Conservation (phyloP, 2,888 invertebrate species). For the Leptarthrus brevirostris region DNA sequence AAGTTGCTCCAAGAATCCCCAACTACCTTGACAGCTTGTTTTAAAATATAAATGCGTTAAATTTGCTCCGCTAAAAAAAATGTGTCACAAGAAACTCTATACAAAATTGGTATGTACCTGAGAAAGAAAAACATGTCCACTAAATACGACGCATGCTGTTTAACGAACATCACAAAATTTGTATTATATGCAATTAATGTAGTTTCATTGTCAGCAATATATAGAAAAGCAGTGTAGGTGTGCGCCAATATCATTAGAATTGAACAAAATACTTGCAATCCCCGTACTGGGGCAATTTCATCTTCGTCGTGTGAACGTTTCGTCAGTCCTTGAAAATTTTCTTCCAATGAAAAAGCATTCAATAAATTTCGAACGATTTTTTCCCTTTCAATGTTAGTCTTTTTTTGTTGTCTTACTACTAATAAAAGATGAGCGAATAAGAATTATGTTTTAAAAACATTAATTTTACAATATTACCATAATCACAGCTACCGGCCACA, state of each 20-base stretch:
- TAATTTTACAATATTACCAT: constrained; percentile 43
- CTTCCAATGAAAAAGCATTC: constrained; percentile 51
- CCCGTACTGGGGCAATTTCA: constrained; percentile 71
- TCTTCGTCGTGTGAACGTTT: constrained; percentile 64
- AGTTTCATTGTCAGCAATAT: constrained; percentile 67
- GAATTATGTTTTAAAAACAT: not conserved
- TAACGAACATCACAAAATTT: constrained; percentile 57
- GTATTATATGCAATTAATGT: constrained; percentile 65
- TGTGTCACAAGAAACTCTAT: not conserved
- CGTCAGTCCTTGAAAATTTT: constrained; percentile 46
- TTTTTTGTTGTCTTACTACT: constrained; percentile 28
- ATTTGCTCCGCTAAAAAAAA: constrained; percentile 70
- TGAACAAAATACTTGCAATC: constrained; percentile 73
- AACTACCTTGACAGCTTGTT: constrained; percentile 64
- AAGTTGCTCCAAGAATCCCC: constrained; percentile 68
- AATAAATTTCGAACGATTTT: constrained; percentile 50
- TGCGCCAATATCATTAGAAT: constrained; percentile 76
- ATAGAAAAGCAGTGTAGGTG: constrained; percentile 73
- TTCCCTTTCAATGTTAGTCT: not conserved
- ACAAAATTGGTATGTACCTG: constrained; percentile 66
- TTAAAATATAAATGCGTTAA: constrained; percentile 74
- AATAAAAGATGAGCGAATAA: constrained; percentile 1
- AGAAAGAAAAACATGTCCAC: constrained; percentile 70
- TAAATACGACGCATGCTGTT: constrained; percentile 56
- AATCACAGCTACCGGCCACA: constrained; percentile 61